Base-by-base conservation (phyloP, 2,888 invertebrate species). In the Folsomia candida region DNA sequence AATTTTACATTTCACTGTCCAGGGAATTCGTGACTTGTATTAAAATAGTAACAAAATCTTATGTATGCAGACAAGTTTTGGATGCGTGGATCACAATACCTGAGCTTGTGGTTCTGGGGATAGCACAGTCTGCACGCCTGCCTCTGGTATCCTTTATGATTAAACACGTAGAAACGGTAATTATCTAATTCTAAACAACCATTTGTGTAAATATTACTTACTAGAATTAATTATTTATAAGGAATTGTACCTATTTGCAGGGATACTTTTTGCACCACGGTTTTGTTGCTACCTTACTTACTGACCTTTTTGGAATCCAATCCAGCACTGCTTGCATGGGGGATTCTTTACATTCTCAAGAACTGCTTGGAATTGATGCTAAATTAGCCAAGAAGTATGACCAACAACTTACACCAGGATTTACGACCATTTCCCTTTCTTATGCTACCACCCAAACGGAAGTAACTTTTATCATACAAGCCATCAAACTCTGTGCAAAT, bases 61-160 rank as follows among this genome's bases (percentile, higher is more conserved):
- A 18, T 69, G 51, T 29, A 9, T 14, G 14, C 37, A 77, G 77
- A 47, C 70, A 67, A 63, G 71, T 63, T 24, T 58, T 77, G 22
- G 47, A 63, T 27, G 61, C 14, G 4, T 76, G 74, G 74, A 20
- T 58, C 3, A 51, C 59, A 22, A 51, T 71, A 11, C 70, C 68
- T 0, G 71, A 72, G 28, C 29, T 78, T n/a, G 64, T 63, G 24
- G 65, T 78, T 18, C 65, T 78, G 1, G 78, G 76, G 9, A 28
- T 58, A 29, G 26, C 37, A 18, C 26, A 26, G 0, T 14, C 20
- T 2, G 29, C 68, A 6, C 37, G 78, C 20, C 27, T 73, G 1
- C 78, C 78, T 29, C 70, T 76, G 1, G 70, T 78, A n/a, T 78
- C 78, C n/a, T 76, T 78, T 28, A 24, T 78, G 24, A 37, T 37